Evolutionary conservation across 2,113 vertebrate genomes (phyloP).

Genomic region (Hepsetus odoe): DNA sequence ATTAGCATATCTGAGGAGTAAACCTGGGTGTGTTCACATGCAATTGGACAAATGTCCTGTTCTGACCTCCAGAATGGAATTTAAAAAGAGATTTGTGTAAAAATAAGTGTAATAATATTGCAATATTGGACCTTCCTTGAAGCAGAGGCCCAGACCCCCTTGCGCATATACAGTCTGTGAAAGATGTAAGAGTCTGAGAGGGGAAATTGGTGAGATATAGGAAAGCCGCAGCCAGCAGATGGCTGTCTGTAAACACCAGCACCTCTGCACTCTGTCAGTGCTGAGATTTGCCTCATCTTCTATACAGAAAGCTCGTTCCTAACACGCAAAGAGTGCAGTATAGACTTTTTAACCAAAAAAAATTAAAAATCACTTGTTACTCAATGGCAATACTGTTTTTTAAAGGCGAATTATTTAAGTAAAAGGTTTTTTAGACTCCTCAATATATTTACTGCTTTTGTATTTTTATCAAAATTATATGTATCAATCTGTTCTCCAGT

Average conservation of each 20-base stretch:
- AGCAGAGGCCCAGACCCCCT: neutral
- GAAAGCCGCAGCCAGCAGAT: slow-evolving; percentile 32
- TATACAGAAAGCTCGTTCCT: slow-evolving; percentile 4
- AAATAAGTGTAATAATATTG: neutral
- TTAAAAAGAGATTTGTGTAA: neutral
- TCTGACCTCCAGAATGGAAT: neutral
- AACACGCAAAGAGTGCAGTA: neutral
- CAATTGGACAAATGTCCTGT: neutral
- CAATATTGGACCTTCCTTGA: neutral
- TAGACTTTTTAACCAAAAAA: too few relatives aligned
- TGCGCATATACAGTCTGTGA: neutral
- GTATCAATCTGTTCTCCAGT: neutral
- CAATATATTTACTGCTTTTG: neutral
- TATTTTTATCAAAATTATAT: neutral
- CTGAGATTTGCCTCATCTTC: neutral
- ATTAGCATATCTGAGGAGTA: neutral
- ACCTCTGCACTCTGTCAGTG: slow-evolving; percentile 42
- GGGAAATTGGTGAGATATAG: neutral
- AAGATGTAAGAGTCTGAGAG: neutral
- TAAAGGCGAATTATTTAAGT: too few relatives aligned
- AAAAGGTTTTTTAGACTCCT: neutral
- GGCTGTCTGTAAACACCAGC: slow-evolving; percentile 43
- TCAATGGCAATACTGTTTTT: too few relatives aligned
- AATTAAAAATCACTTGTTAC: too few relatives aligned
- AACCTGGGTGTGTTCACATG: neutral